Percentiles rank a stretch among this genome's conserved stretches.
Conservation (phyloP, 2,113 vertebrate species). For the Bubo blakistoni region DNA sequence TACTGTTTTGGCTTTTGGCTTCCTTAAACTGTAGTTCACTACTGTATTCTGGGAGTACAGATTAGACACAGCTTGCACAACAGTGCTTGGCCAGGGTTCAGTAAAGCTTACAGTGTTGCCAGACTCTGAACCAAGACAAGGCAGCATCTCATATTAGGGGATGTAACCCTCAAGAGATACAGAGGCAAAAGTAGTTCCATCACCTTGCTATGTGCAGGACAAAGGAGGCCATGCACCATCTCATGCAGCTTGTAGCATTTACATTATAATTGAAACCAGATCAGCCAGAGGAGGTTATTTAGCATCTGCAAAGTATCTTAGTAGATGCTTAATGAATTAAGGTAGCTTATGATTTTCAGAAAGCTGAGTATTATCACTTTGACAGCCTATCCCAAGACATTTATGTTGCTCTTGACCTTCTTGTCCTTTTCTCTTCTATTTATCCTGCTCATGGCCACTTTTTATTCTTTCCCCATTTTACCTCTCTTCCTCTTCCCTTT, state of each 20-base stretch:
- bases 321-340: slow-evolving; percentile 40
- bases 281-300: background rate
- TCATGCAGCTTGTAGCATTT: slow-evolving; percentile 2
- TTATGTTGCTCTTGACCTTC: background rate
- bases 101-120: background rate
- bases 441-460: background rate
- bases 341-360: slow-evolving; percentile 42
- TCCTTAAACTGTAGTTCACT: background rate
- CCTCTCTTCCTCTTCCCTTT: background rate
- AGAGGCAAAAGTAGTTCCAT: background rate
- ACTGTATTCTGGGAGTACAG: background rate
- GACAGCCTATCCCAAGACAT: background rate
- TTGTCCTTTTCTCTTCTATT: background rate
- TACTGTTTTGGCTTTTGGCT: background rate
- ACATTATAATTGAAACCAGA: slow-evolving; percentile 39
- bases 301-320: slow-evolving; percentile 5
- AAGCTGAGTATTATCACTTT: slow-evolving; percentile 18
- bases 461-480: background rate
- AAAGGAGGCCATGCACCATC: background rate
- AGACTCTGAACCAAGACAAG: background rate
- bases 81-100: background rate
- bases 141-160: background rate
- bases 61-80: background rate
- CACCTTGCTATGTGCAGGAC: background rate
- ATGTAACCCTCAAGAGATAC: background rate